A percentile compares a stretch with the other conserved stretches of the same genome.
Conservation (phyloP, 2,888 invertebrate species). For the Folsomia manolachei region DNA sequence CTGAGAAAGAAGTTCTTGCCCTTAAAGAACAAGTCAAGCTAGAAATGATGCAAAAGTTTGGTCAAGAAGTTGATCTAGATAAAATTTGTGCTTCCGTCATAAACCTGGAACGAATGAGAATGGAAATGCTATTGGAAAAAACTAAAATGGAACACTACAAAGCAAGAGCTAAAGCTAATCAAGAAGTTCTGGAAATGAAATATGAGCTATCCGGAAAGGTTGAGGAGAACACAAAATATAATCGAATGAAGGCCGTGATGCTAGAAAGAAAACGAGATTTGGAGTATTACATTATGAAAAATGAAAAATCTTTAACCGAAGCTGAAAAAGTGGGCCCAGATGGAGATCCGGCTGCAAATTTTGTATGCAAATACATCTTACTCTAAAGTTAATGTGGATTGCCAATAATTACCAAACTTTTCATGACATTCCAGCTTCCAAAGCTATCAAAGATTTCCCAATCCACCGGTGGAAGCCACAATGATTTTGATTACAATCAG, state of each 20-base stretch:
- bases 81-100: slow-evolving; percentile 44
- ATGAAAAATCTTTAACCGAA: slow-evolving; percentile 13
- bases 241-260: slow-evolving; percentile 44
- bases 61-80: slow-evolving; percentile 45
- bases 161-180: slow-evolving; percentile 30
- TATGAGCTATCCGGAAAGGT: slow-evolving; percentile 39
- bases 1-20: slow-evolving; percentile 30
- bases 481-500: background rate
- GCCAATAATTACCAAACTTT: background rate
- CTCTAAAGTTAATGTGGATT: background rate
- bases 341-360: background rate
- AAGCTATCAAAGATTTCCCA: background rate
- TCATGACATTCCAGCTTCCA: background rate
- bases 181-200: slow-evolving; percentile 37
- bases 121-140: slow-evolving; percentile 39
- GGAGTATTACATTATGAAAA: slow-evolving; percentile 39
- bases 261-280: slow-evolving; percentile 45
- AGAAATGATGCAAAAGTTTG: slow-evolving; percentile 46
- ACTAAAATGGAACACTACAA: slow-evolving; percentile 40
- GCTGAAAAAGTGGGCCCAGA: slow-evolving; percentile 8
- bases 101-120: slow-evolving; percentile 44
- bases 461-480: background rate
- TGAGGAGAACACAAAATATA: slow-evolving; percentile 45
- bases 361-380: slow-evolving; percentile 4
- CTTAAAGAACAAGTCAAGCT: slow-evolving; percentile 28